A percentile compares a stretch with the other conserved stretches of the same genome.
These are phyloP conservation scores for Chelonoidis abingdonii DNA, from an alignment of 2,113 vertebrate genomes.

Conservation along the genomic window DNA sequence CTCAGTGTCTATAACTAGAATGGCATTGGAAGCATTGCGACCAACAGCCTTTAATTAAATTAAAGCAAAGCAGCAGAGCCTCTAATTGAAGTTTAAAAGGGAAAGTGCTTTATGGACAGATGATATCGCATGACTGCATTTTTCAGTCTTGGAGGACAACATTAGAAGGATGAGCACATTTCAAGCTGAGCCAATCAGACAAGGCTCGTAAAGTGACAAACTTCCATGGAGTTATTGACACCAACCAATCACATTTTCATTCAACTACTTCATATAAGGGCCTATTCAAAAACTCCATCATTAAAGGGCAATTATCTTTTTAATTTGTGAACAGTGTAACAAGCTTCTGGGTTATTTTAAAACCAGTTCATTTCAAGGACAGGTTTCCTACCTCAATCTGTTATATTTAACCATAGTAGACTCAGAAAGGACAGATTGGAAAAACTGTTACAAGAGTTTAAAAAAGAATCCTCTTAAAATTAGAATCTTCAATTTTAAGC, in stretches of 20 bases:
- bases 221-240: not conserved
- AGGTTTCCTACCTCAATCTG: not conserved
- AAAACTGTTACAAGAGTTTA: not conserved
- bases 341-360: not conserved
- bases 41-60: not conserved
- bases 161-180: not conserved
- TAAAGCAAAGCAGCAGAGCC: not conserved
- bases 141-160: not conserved
- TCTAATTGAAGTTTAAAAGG: not conserved
- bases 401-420: not conserved
- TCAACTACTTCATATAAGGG: not conserved
- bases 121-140: not conserved
- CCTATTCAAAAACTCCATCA: not conserved
- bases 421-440: not conserved
- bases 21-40: not conserved
- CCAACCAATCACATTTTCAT: fast-evolving
- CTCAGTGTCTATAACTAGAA: not conserved
- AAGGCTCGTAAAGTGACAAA: too few species aligned
- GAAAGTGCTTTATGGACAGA: not conserved
- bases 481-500: not conserved
- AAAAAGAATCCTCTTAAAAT: not conserved
- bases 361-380: not conserved
- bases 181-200: too few species aligned
- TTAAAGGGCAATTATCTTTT: not conserved
- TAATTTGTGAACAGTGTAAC: not conserved